phyloP scores from a whole-genome alignment of 2,797 vertebrate species.

The Gadopsis bispinosus region DNA sequence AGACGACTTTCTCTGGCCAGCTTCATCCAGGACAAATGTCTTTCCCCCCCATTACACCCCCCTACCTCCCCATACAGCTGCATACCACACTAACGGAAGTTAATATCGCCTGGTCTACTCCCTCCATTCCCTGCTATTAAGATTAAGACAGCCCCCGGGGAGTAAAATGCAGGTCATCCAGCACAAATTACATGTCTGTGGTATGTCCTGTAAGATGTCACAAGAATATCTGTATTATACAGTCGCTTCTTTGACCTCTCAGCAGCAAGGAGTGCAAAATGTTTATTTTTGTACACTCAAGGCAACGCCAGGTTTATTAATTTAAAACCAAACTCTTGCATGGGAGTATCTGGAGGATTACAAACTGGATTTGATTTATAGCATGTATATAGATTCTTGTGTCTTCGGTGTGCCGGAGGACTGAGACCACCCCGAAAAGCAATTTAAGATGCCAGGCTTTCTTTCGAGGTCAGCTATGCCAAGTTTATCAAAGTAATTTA shows the following conservation, averaged over 20 bases:
- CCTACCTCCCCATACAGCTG: constrained; percentile 43
- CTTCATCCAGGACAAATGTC: constrained; percentile 65
- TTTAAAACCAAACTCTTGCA: constrained; percentile 19
- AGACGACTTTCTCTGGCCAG: constrained; percentile 41
- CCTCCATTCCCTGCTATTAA: constrained; percentile 75
- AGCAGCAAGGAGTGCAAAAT: background rate
- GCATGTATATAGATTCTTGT: constrained; percentile 40
- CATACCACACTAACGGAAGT: constrained; percentile 77
- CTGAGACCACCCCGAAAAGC: constrained; percentile 69
- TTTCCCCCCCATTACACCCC: constrained; percentile 42
- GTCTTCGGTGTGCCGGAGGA: constrained; percentile 45
- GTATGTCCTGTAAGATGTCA: constrained; percentile 71
- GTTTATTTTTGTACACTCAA: constrained; percentile 14
- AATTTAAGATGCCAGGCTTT: constrained; percentile 50
- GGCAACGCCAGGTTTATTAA: constrained; percentile 24
- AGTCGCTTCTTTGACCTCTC: constrained; percentile 1
- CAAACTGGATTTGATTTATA: constrained; percentile 47
- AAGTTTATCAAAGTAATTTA: constrained; percentile 70
- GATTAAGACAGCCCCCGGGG: constrained; percentile 72
- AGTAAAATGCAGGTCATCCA: constrained; percentile 73
- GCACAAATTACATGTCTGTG: constrained; percentile 72
- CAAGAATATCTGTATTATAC: constrained; percentile 34
- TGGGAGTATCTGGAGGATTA: constrained; percentile 21
- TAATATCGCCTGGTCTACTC: constrained; percentile 64
- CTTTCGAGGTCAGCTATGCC: constrained; percentile 58